Percentiles rank a stretch among this genome's conserved stretches.
phyloP scores from a whole-genome alignment of 1,140 invertebrate species.

The Phymorhynchus buccinoides region DNA sequence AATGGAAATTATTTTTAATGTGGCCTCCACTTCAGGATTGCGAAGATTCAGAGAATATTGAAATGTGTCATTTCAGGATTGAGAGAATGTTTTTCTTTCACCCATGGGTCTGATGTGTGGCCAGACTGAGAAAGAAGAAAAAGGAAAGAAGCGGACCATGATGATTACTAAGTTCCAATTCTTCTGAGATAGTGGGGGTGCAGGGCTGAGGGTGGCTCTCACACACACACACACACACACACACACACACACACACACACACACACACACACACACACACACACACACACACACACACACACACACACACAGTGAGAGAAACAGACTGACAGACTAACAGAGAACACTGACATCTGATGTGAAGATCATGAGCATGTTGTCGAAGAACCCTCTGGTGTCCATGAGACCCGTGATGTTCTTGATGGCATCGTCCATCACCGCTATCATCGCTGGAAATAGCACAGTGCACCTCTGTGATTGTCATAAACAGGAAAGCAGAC shows the following conservation, averaged over 20 bases:
- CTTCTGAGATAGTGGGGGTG: too few species aligned
- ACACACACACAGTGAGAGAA: background rate
- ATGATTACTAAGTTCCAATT: too few species aligned
- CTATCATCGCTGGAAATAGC: constrained; percentile 49
- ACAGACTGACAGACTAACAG: background rate
- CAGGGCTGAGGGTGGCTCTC: background rate
- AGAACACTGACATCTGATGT: constrained; percentile 62
- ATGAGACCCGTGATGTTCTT: constrained; percentile 84
- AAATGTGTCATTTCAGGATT: too few species aligned
- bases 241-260: background rate
- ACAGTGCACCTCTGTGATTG: background rate
- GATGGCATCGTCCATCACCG: constrained; percentile 88
- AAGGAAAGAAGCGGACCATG: too few species aligned
- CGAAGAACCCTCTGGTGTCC: constrained; percentile 71
- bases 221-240: background rate
- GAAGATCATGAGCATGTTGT: constrained; percentile 68
- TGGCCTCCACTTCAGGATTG: too few species aligned
- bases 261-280: background rate
- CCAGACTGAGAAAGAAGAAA: too few species aligned
- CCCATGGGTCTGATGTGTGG: too few species aligned
- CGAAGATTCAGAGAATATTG: too few species aligned
- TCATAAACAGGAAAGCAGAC: background rate
- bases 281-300: background rate
- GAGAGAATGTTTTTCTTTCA: too few species aligned
- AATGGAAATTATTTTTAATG: too few species aligned